Conservation (phyloP, 2,113 vertebrate genomes). For the Toxotes chatareus region DNA sequence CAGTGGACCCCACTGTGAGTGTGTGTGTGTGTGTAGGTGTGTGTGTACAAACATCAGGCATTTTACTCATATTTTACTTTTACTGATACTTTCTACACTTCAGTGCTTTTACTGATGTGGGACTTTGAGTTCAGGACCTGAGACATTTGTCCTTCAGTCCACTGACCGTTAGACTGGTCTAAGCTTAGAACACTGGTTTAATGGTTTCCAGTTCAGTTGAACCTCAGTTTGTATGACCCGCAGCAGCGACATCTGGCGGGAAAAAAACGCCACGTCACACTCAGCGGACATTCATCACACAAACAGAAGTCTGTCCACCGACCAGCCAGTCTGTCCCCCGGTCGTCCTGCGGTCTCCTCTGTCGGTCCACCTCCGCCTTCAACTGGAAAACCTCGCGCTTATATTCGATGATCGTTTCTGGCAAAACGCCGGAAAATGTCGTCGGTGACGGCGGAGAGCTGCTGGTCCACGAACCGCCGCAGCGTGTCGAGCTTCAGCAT, state of each 20-base stretch:
- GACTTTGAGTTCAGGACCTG: no score
- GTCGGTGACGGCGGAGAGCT: neutral
- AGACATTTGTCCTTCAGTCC: no score
- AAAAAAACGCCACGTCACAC: neutral
- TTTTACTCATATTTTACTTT: no score
- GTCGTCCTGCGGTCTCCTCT: neutral
- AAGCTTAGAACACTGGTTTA: no score
- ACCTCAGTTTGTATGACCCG: neutral
- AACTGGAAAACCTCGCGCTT: neutral
- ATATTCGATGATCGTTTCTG: neutral
- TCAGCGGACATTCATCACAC: neutral
- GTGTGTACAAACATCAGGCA: no score
- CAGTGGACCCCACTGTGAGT: no score
- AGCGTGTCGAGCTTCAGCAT: constrained; percentile 6
- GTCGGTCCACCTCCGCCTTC: neutral
- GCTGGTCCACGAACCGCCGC: neutral
- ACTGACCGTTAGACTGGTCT: no score
- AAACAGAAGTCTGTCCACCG: no score
- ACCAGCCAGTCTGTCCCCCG: neutral
- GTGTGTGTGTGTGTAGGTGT: no score
- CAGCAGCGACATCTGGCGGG: neutral
- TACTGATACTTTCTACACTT: no score
- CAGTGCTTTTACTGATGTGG: no score
- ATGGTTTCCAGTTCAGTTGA: neutral
- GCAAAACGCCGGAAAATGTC: constrained; percentile 8